Percentiles rank a stretch among this genome's conserved stretches.
phyloP scores from a whole-genome alignment of 2,888 invertebrate genomes.

The Apantesis nais region DNA sequence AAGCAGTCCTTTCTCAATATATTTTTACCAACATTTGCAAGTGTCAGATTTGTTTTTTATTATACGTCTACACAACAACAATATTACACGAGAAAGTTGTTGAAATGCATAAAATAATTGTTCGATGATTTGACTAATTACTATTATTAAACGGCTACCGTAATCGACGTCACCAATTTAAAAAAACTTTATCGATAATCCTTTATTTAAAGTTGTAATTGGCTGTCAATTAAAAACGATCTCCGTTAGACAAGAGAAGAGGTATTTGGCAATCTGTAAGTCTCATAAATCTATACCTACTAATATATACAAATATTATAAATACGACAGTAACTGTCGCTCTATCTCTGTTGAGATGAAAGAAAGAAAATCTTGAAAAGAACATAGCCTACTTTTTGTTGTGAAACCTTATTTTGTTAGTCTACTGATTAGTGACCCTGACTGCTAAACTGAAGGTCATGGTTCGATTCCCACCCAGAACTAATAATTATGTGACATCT shows the following conservation, averaged over 20 bases:
- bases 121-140: conserved; percentile 2
- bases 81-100: not conserved
- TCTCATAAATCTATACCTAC: not conserved
- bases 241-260: not conserved
- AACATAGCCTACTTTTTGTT: not conserved
- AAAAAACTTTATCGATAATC: not conserved
- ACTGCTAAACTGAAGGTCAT: too few species aligned
- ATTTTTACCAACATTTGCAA: not conserved
- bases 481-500: not conserved
- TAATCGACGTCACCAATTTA: not conserved
- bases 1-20: not conserved
- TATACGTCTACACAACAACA: not conserved
- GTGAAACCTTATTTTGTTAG: not conserved
- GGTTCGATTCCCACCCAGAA: too few species aligned
- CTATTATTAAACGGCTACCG: not conserved
- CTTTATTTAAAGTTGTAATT: conserved; percentile 1
- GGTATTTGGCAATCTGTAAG: not conserved
- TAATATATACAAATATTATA: not conserved
- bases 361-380: not conserved
- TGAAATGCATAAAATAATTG: not conserved
- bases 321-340: not conserved
- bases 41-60: not conserved
- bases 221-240: conserved; percentile 3
- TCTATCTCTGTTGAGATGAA: not conserved
- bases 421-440: too few species aligned